These are phyloP conservation scores for Meles meles DNA, from an alignment of 2,113 vertebrate genomes.

Conservation along the genomic window DNA sequence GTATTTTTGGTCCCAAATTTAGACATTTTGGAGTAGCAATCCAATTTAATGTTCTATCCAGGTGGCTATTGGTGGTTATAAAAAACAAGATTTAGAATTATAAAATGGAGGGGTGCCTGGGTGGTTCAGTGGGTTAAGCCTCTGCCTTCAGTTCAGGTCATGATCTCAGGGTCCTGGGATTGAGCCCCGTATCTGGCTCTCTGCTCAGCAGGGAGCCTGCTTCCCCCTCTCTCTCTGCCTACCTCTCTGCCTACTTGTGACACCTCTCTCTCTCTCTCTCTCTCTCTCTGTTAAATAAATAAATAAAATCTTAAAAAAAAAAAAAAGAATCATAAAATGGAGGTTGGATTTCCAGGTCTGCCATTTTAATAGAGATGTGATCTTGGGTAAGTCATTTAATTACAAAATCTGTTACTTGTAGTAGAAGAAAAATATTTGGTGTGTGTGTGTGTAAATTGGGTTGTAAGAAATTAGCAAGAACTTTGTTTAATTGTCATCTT, in stretches of 20 bases:
- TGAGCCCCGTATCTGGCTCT: no score
- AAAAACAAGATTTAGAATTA: background rate
- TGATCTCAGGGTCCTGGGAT: no score
- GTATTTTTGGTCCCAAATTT: background rate
- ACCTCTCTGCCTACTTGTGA: no score
- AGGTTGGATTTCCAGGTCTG: background rate
- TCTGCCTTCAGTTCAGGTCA: no score
- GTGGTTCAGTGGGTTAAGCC: no score
- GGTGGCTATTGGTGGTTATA: background rate
- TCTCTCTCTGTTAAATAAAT: no score
- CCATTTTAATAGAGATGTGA: background rate
- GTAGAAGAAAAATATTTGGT: background rate
- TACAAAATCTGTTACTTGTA: background rate
- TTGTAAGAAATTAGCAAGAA: background rate
- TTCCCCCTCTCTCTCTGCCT: no score
- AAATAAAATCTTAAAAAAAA: no score
- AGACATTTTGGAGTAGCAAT: background rate
- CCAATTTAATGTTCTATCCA: background rate
- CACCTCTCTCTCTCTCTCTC: no score
- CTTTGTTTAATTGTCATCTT: background rate
- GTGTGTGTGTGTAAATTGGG: background rate
- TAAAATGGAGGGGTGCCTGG: background rate
- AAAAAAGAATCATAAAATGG: background rate
- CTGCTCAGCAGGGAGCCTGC: no score
- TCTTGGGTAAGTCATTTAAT: background rate